Conservation (phyloP, 2,797 vertebrate species). For the Loris lydekkerianus region DNA sequence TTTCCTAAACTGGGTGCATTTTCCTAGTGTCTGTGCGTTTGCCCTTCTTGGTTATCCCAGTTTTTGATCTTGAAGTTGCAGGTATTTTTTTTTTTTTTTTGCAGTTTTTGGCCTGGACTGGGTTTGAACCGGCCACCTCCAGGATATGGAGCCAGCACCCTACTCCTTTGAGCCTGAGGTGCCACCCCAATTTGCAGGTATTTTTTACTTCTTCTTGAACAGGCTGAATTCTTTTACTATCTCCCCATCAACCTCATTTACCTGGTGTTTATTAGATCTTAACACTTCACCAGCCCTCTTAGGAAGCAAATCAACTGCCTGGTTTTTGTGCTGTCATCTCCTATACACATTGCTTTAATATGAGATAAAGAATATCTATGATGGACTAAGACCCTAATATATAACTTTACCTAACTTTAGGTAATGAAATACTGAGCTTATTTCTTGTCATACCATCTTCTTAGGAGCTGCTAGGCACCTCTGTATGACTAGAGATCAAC, state of each 20-base stretch:
- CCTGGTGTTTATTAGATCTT: not conserved
- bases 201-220: constrained; percentile 1
- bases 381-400: not conserved
- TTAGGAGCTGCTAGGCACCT: not conserved
- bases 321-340: not conserved
- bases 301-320: not conserved
- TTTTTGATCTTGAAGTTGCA: not conserved
- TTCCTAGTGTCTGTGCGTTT: not conserved
- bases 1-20: not conserved
- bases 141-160: too few species aligned
- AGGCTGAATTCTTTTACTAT: not conserved
- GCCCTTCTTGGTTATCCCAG: not conserved
- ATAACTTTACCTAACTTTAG: not conserved
- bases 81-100: constrained; percentile 12
- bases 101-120: too few species aligned
- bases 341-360: not conserved
- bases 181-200: too few species aligned
- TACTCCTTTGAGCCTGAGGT: too few species aligned
- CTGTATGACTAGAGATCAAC: not conserved
- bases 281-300: not conserved
- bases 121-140: too few species aligned
- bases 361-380: not conserved
- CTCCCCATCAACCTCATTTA: not conserved
- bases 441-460: not conserved
- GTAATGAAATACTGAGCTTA: not conserved